Conservation (phyloP, 2,113 vertebrate species). For the Tetraodon nigroviridis region DNA sequence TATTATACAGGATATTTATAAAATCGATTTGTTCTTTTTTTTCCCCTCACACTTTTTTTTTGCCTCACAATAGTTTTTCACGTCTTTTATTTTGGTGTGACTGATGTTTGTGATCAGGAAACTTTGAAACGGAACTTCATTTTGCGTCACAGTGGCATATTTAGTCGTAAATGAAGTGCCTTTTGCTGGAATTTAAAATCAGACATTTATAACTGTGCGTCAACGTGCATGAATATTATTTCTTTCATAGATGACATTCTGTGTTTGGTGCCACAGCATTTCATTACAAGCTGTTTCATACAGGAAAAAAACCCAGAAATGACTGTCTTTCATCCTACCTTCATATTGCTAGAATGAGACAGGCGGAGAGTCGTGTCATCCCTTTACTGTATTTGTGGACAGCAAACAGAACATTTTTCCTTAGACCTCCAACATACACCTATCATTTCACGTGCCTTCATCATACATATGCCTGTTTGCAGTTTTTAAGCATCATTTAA, state of each 20-base stretch:
- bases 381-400: slow-evolving; percentile 11
- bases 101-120: slow-evolving; percentile 28
- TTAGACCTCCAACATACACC: slow-evolving; percentile 41
- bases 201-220: slow-evolving; percentile 24
- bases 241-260: slow-evolving; percentile 18
- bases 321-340: slow-evolving; percentile 5
- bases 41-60: slow-evolving; percentile 16
- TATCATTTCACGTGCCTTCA: slow-evolving; percentile 87
- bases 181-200: slow-evolving; percentile 36
- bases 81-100: slow-evolving; percentile 22
- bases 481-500: slow-evolving; percentile 65
- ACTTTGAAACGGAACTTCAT: slow-evolving; percentile 17
- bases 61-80: slow-evolving; percentile 21
- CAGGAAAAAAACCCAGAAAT: not conserved
- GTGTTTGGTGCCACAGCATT: slow-evolving; percentile 17
- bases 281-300: too few relatives aligned
- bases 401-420: slow-evolving; percentile 3
- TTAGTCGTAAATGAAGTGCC: slow-evolving; percentile 51
- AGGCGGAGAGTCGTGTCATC: slow-evolving; percentile 19
- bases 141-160: slow-evolving; percentile 19
- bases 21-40: slow-evolving; percentile 11
- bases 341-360: slow-evolving; percentile 16
- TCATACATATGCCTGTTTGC: slow-evolving; percentile 72
- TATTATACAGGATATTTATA: slow-evolving; percentile 39
- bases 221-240: slow-evolving; percentile 21